Conservation (phyloP, 2,113 vertebrate genomes). For the Lepisosteus oculatus region DNA sequence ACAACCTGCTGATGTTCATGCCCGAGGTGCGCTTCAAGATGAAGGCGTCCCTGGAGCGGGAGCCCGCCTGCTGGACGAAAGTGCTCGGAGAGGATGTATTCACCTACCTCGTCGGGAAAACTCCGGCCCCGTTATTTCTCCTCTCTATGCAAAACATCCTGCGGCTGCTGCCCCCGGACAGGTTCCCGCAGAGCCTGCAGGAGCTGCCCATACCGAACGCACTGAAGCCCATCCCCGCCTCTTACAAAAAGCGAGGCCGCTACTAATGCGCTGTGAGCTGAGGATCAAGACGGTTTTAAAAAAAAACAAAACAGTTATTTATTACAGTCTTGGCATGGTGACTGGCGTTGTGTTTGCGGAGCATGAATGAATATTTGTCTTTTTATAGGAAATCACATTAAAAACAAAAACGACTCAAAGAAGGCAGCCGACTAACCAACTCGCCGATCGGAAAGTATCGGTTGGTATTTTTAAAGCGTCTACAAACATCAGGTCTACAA, state of each 20-base stretch:
- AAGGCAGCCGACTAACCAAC: no score
- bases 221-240: slow-evolving; percentile 60
- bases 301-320: neutral
- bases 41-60: slow-evolving; percentile 58
- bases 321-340: slow-evolving; percentile 2
- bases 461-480: no score
- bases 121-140: slow-evolving; percentile 73
- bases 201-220: slow-evolving; percentile 79
- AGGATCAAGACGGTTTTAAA: neutral
- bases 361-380: neutral
- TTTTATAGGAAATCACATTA: neutral
- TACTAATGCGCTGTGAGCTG: slow-evolving; percentile 12
- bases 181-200: slow-evolving; percentile 73
- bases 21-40: slow-evolving; percentile 69
- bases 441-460: no score
- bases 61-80: slow-evolving; percentile 66
- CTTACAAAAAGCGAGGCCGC: slow-evolving; percentile 19
- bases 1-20: slow-evolving; percentile 80
- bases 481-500: no score
- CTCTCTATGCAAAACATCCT: slow-evolving; percentile 76
- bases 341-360: neutral
- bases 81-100: slow-evolving; percentile 75
- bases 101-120: slow-evolving; percentile 66
- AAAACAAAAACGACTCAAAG: neutral
- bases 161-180: slow-evolving; percentile 67